phyloP scores from a whole-genome alignment of 2,113 vertebrate genomes.

The Alethe castanea region DNA sequence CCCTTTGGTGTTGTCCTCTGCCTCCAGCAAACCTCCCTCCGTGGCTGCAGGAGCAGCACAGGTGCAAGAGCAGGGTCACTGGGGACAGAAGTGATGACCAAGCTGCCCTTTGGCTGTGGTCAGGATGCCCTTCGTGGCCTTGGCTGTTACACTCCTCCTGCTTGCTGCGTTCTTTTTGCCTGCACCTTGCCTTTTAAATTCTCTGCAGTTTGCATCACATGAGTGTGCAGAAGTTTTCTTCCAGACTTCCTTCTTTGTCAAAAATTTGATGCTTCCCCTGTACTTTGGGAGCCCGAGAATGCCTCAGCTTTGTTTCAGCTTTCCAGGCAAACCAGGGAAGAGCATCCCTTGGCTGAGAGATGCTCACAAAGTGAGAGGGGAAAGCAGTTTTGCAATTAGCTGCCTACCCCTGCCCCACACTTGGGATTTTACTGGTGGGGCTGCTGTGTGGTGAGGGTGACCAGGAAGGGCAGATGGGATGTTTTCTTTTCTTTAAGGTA shows the following conservation, averaged over 20 bases:
- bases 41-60: neutral
- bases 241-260: neutral
- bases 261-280: neutral
- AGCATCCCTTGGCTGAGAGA: neutral
- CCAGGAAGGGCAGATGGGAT: neutral
- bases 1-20: neutral
- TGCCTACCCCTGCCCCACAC: neutral
- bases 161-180: neutral
- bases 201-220: neutral
- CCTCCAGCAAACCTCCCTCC: neutral
- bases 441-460: neutral
- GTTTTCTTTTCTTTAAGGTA: neutral
- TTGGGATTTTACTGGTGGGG: rapidly evolving
- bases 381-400: neutral
- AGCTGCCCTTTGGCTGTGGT: neutral
- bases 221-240: neutral
- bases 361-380: neutral
- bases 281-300: rapidly evolving
- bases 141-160: neutral
- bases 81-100: neutral
- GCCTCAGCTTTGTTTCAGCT: neutral
- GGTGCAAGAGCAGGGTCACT: neutral
- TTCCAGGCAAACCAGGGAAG: neutral
- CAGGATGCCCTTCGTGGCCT: neutral
- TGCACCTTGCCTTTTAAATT: neutral